Conservation (phyloP, 2,797 vertebrate species). For the Betta splendens region DNA sequence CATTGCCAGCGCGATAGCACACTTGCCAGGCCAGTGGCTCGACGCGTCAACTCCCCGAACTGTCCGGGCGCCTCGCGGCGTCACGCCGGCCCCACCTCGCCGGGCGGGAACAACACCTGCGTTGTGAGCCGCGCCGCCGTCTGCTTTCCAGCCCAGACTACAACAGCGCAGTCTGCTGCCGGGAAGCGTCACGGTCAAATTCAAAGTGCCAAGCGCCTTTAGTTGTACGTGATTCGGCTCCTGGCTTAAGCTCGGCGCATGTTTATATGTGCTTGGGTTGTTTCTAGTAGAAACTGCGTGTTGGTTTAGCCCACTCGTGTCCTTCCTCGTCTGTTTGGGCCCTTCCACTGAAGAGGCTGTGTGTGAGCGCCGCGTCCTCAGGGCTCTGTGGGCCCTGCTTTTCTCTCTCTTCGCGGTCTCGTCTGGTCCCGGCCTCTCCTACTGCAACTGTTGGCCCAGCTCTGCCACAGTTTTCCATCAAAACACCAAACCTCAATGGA, state of each 20-base stretch:
- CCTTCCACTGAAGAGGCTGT: conserved; percentile 54
- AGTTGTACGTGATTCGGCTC: conserved; percentile 3
- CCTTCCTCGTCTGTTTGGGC: conserved; percentile 57
- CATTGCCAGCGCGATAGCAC: conserved; percentile 30
- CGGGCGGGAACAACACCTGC: conserved; percentile 43
- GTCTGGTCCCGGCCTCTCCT: conserved; percentile 54
- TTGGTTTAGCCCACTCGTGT: conserved; percentile 40
- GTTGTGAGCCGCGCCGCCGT: conserved; percentile 40
- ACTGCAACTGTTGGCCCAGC: conserved; percentile 68
- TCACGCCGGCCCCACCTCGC: conserved; percentile 39
- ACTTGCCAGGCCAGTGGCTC: conserved; percentile 33
- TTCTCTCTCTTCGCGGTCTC: conserved; percentile 46
- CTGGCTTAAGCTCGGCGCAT: conserved; percentile 4
- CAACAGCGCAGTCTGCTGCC: conserved; percentile 24
- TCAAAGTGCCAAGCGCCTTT: background rate
- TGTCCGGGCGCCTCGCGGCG: conserved; percentile 39
- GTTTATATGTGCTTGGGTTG: conserved; percentile 11
- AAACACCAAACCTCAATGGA: conserved; percentile 83
- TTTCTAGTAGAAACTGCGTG: conserved; percentile 40
- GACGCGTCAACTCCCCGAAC: conserved; percentile 50
- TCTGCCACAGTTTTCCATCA: conserved; percentile 81
- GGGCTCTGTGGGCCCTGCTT: conserved; percentile 48
- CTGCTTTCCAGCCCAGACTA: conserved; percentile 31
- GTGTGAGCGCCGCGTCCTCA: conserved; percentile 48
- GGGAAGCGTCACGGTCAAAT: background rate